Evolutionary conservation across 2,797 vertebrate species (phyloP), one percentile per base, ranked within the genome.

Genomic region (Macropus fuliginosus): DNA sequence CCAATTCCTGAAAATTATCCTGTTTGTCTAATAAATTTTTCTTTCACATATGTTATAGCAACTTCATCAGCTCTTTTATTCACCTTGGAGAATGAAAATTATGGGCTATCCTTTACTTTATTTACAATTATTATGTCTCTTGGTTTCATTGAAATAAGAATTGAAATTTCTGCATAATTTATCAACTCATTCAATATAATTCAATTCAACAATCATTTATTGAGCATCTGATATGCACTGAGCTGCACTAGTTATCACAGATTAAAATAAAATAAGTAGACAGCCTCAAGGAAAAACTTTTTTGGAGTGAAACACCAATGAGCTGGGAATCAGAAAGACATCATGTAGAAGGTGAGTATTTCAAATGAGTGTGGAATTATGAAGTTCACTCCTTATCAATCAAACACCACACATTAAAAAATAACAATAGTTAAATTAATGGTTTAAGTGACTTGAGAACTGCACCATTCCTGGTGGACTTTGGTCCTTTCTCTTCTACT

Each of bases 221-320:
- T 40, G 9, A 40, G 66, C 3, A 74, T 10, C 34, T 40, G 16
- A n/a, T 74, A 74, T 74, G n/a, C 21, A 74, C 16, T 18, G 21
- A n/a, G 40, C 5, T 40, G 5, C 10, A 66, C 16, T 21, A 74
- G 66, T 1, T 74, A 18, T 40, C 6, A 40, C 34, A 74, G 16
- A 74, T 40, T 1, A 18, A 74, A 66, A 66, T n/a, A 66, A 66
- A 31, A 74, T 16, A 40, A 40, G 40, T 40, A 16, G 11, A 34
- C n/a, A 6, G 2, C 3, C 16, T 2, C 16, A 8, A 0, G n/a
- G n/a, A 40, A 74, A 40, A 11, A 1, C 2, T 66, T n/a, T 34
- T 13, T 62, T 62, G 1, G 62, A 16, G 14, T 40, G 8, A 40
- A 74, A 6, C 8, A 74, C 18, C 1, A 40, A 74, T 3, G 34